A percentile compares a stretch with the other conserved stretches of the same genome.
These are phyloP conservation scores for Echinarachnius parma DNA, from an alignment of 53 echinoderm and acorn worm species.

Conservation along the genomic window DNA sequence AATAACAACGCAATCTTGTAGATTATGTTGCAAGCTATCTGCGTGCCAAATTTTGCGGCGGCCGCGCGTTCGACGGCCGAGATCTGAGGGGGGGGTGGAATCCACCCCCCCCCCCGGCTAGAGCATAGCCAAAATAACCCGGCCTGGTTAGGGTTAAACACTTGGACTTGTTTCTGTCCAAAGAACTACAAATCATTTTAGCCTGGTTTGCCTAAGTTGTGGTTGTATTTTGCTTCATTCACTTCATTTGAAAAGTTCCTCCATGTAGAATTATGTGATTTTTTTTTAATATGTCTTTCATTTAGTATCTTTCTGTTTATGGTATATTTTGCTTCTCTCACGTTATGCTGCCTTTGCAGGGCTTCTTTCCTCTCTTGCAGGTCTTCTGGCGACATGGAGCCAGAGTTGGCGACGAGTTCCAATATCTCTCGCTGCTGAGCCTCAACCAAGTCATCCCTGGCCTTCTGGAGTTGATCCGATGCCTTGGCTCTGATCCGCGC, in stretches of 20 bases:
- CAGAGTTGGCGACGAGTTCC: constrained; percentile 88
- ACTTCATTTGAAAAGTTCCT: not conserved
- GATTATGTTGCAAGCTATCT: no score
- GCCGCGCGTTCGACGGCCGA: no score
- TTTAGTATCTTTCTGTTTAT: not conserved
- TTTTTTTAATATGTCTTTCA: not conserved
- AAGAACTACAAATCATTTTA: no score
- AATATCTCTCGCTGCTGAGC: constrained; percentile 90
- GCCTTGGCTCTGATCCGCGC: constrained; percentile 39
- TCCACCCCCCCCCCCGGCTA: no score
- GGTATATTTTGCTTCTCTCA: constrained; percentile 36
- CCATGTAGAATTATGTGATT: not conserved
- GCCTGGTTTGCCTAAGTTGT: no score
- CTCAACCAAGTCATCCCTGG: constrained; percentile 66
- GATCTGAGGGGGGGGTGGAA: no score
- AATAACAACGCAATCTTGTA: no score
- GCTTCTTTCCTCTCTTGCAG: constrained; percentile 90
- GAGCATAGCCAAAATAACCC: no score
- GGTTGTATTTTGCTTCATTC: no score
- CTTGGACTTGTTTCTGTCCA: no score
- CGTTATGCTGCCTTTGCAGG: constrained; percentile 87
- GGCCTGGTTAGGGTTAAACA: no score
- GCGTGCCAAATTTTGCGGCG: no score
- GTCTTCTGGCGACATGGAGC: constrained; percentile 71
- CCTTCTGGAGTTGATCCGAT: constrained; percentile 72